These are phyloP conservation scores for Graptemys geographica DNA, from an alignment of 2,797 vertebrate species.

Conservation along the genomic window DNA sequence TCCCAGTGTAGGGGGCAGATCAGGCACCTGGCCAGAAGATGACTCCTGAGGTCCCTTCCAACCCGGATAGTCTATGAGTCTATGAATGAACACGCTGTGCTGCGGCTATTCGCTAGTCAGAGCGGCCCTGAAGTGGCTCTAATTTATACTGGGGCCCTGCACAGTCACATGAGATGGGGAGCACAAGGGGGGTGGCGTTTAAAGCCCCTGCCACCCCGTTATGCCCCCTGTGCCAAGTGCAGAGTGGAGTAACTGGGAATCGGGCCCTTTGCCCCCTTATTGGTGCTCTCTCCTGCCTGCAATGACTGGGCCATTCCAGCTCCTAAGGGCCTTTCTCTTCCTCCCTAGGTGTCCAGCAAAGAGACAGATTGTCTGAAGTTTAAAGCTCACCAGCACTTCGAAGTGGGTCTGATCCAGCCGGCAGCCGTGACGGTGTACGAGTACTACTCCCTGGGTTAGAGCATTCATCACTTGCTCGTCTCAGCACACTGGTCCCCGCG, in stretches of 20 bases:
- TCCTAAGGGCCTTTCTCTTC: background rate
- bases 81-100: too few species aligned
- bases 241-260: background rate
- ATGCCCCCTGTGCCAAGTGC: background rate
- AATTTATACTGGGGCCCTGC: too few species aligned
- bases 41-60: too few species aligned
- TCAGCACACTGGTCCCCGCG: background rate
- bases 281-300: background rate
- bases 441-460: conserved; percentile 67
- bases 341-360: conserved; percentile 16
- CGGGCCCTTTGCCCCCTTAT: too few species aligned
- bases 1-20: too few species aligned
- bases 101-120: too few species aligned
- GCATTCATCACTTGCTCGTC: background rate
- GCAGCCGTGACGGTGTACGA: conserved; percentile 79
- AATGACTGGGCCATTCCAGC: background rate
- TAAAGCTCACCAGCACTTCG: conserved; percentile 14
- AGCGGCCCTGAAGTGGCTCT: too few species aligned
- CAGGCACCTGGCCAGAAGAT: too few species aligned
- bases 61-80: too few species aligned
- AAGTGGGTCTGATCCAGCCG: conserved; percentile 70
- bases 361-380: conserved; percentile 40
- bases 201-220: too few species aligned
- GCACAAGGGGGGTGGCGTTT: too few species aligned
- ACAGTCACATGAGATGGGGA: too few species aligned